Percentiles rank a stretch among this genome's conserved stretches.
Conservation (phyloP, 23 tunicate genomes). For the Oikopleura dioica region DNA sequence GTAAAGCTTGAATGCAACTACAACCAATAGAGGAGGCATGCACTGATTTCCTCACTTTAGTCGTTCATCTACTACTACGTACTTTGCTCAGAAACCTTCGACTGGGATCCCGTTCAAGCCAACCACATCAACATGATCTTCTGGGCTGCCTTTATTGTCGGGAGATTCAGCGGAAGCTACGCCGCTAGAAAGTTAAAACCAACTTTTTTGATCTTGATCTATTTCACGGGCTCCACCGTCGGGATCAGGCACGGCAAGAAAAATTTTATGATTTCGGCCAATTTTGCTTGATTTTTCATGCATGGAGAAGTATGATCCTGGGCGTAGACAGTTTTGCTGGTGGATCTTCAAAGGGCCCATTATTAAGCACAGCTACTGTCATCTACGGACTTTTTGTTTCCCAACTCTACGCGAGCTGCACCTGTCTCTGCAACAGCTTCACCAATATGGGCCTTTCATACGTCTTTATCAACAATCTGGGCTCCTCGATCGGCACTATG, state of each 20-base stretch:
- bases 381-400: not conserved
- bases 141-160: not conserved
- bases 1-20: no score
- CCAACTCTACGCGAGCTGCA: no score
- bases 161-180: not conserved
- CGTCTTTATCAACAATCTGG: not conserved
- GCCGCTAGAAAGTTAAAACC: not conserved
- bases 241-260: no score
- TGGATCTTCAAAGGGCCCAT: not conserved
- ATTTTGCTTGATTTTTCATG: no score
- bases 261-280: no score
- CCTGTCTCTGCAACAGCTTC: no score
- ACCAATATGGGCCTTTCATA: no score
- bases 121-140: not conserved
- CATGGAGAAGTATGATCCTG: not conserved
- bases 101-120: not conserved
- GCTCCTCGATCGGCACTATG: not conserved
- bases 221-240: not conserved
- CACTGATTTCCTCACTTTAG: no score
- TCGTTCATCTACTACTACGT: not conserved
- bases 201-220: not conserved
- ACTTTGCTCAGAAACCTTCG: not conserved
- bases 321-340: not conserved
- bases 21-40: no score
- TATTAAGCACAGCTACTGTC: not conserved